Conservation (phyloP, 2,888 invertebrate species). For the Ectemnius continuus region DNA sequence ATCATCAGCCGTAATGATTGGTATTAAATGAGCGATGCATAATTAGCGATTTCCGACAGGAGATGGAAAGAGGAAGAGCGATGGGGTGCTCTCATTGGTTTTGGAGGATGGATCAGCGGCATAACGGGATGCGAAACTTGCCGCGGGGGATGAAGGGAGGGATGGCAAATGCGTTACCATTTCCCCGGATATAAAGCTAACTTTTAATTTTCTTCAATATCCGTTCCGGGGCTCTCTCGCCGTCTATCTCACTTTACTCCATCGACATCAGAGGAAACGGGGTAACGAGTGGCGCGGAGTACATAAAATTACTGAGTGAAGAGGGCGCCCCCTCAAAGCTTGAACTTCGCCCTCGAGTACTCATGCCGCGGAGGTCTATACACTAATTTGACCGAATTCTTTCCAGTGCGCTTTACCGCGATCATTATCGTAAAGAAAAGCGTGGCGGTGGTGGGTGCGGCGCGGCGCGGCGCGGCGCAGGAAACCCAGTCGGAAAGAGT, state of each 20-base stretch:
- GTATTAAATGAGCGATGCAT: slow-evolving; percentile 28
- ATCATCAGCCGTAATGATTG: slow-evolving; percentile 26
- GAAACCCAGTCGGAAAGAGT: too few relatives aligned
- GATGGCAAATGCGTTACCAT: slow-evolving; percentile 43
- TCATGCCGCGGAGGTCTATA: background rate
- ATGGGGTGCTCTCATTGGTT: slow-evolving; percentile 3
- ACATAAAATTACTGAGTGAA: background rate
- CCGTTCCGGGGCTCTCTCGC: slow-evolving; percentile 2
- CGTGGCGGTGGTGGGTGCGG: too few relatives aligned
- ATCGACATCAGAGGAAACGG: slow-evolving; percentile 2
- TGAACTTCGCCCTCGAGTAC: too few relatives aligned
- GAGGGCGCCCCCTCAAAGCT: background rate
- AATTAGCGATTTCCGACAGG: slow-evolving; percentile 23
- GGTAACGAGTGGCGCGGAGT: background rate
- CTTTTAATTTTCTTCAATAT: slow-evolving; percentile 43
- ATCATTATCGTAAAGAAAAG: background rate
- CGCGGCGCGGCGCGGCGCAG: too few relatives aligned
- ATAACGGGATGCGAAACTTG: background rate
- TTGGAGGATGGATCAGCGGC: background rate
- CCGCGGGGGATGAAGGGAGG: slow-evolving; percentile 27
- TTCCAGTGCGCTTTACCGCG: background rate
- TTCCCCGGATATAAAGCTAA: slow-evolving; percentile 30
- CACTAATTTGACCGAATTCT: slow-evolving; percentile 10
- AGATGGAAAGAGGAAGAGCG: slow-evolving; percentile 14
- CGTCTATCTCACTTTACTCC: background rate